Percentiles rank a stretch among this genome's conserved stretches.
Conservation (phyloP, 2,113 vertebrate species). For the Heloderma charlesbogerti region DNA sequence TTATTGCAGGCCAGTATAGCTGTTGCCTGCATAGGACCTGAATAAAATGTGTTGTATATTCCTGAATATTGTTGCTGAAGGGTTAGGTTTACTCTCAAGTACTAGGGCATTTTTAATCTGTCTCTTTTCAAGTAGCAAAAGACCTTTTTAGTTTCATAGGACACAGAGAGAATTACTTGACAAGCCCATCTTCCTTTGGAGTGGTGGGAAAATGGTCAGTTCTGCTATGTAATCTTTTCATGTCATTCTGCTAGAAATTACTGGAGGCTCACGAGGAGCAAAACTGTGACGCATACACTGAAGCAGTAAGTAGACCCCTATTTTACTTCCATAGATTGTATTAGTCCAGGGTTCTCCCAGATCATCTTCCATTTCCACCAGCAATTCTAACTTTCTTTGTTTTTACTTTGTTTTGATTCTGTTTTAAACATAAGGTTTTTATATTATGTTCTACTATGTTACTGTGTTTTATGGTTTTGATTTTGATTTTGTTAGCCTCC, state of each 20-base stretch:
- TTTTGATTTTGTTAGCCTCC: not conserved
- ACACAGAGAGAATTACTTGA: not conserved
- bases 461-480: too few relatives aligned
- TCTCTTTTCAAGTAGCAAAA: not conserved
- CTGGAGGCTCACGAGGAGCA: constrained; percentile 97
- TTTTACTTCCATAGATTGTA: not conserved
- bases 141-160: not conserved
- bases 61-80: not conserved
- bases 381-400: not conserved
- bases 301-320: constrained; percentile 85
- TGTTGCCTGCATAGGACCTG: not conserved
- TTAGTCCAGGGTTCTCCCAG: not conserved
- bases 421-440: too few relatives aligned
- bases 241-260: constrained; percentile 86
- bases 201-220: not conserved
- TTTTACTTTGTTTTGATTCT: too few relatives aligned
- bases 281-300: constrained; percentile 95
- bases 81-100: not conserved
- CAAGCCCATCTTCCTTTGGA: not conserved
- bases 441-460: too few relatives aligned
- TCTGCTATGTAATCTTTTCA: not conserved
- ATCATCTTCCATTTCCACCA: not conserved
- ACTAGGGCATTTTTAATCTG: not conserved
- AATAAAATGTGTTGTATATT: not conserved
- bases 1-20: not conserved